A percentile compares a stretch with the other conserved stretches of the same genome.
Evolutionary conservation across 2,113 vertebrate genomes (phyloP).

Genomic region (Macrotus californicus): DNA sequence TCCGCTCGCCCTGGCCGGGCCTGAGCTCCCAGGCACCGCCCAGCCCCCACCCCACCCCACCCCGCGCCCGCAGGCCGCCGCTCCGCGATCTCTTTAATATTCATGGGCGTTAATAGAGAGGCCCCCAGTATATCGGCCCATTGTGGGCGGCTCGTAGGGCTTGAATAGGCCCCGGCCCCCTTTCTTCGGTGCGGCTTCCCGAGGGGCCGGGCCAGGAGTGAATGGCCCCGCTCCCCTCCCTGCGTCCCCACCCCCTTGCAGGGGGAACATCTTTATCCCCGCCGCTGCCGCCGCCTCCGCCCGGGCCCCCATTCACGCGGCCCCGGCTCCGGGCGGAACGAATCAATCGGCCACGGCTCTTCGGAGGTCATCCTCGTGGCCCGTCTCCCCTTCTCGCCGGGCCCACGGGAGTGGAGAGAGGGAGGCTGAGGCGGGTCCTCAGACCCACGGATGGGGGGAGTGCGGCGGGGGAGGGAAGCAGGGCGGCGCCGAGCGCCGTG

Average conservation of each 20-base stretch:
- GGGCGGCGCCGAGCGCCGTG: conserved; percentile 49
- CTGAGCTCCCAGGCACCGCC: background rate
- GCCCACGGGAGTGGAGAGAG: conserved; percentile 80
- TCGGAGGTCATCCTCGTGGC: conserved; percentile 92
- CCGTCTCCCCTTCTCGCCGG: conserved; percentile 82
- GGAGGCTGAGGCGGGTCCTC: conserved; percentile 61
- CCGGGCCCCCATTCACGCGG: conserved; percentile 89
- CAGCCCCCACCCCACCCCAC: background rate
- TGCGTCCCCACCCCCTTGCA: conserved; percentile 80
- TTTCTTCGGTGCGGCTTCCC: conserved; percentile 88
- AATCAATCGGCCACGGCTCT: conserved; percentile 96
- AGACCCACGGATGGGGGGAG: conserved; percentile 75
- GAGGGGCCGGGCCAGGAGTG: conserved; percentile 92
- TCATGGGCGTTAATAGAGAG: conserved; percentile 95
- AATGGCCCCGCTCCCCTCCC: conserved; percentile 81
- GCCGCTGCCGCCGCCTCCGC: conserved; percentile 81
- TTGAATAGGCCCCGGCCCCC: conserved; percentile 85
- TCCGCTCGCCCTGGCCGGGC: background rate
- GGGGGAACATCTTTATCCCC: conserved; percentile 97
- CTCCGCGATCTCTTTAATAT: conserved; percentile 90
- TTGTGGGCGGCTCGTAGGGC: conserved; percentile 90
- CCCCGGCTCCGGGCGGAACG: conserved; percentile 90
- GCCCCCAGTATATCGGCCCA: conserved; percentile 90
- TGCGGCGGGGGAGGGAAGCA: conserved; percentile 46
- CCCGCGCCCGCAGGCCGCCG: background rate